Evolutionary conservation across 2,888 invertebrate species (phyloP), one percentile per base, ranked within the genome.

Genomic region (Synergus laeviventris): DNA sequence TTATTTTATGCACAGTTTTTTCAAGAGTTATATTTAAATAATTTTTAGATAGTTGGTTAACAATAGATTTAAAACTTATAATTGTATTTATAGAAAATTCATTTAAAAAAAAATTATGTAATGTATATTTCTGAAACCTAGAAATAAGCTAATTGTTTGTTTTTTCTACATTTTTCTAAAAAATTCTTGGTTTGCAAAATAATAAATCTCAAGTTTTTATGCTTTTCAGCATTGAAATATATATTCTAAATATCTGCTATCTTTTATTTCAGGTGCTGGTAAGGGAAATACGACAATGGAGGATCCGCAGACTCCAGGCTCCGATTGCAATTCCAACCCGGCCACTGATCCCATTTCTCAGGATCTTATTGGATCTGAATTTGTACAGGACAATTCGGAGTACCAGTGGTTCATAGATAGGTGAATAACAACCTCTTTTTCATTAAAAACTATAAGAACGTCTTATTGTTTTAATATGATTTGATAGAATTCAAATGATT

Each of bases 341-440:
- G 89, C 91, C 75, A 91, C 91, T 83, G 93, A 92, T 85, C 92
- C 93, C 74, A 93, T 90, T 64, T 87, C 93, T 49, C 93, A 93
- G 84, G 93, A 93, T 87, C 91, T 92, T 66, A 87, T 90, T 64
- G 88, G 90, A 73, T 90, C 91, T n/a, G 95, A 95, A 89, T 95
- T 95, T 90, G 93, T 95, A 85, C 95, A 95, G 92, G 97, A 97
- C 92, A 97, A 96, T 93, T 96, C 96, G 86, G 97, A 97, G 87
- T 97, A 97, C 91, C 96, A 97, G 91, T 97, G 97, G 97, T 96
- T 96, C 91, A 94, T 96, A 87, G 97, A 96, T 89, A 96, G 96
- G 95, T 95, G 87, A 93, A 93, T 91, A 59, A 42, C 31, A 66
- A 70, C 45, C 16, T 66, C 39, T 66, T 70, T 70, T 70, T 49